Percentiles rank a stretch among this genome's conserved stretches.
Conservation (phyloP, 2,113 vertebrate species). For the Chionomys nivalis region DNA sequence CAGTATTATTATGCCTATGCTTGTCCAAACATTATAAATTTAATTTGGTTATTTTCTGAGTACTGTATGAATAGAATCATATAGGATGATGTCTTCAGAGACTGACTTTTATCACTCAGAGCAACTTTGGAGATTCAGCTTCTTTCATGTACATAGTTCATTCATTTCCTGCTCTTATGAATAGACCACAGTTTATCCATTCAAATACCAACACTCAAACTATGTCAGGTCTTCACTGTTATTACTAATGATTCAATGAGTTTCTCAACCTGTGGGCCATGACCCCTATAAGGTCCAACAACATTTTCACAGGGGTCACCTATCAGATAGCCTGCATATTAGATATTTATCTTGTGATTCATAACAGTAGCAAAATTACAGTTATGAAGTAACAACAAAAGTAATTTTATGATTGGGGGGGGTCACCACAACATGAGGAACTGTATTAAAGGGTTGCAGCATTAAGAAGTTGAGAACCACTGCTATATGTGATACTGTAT, state of each 20-base stretch:
- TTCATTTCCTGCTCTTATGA: slow-evolving; percentile 4
- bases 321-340: background rate
- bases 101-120: slow-evolving; percentile 7
- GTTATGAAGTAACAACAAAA: background rate
- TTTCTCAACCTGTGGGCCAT: background rate
- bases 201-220: background rate
- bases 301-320: background rate
- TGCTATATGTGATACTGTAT: background rate
- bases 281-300: background rate
- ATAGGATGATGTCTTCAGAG: background rate
- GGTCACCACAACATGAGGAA: background rate
- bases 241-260: background rate
- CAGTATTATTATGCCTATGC: background rate
- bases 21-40: background rate
- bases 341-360: background rate
- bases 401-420: background rate
- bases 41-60: slow-evolving; percentile 22
- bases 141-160: background rate
- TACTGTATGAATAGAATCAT: slow-evolving; percentile 31
- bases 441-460: background rate
- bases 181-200: background rate
- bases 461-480: background rate
- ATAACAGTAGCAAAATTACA: background rate
- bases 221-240: background rate
- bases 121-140: slow-evolving; percentile 22